Evolutionary conservation across 2,113 vertebrate species (phyloP).

Genomic region (Todiramphus chloris): DNA sequence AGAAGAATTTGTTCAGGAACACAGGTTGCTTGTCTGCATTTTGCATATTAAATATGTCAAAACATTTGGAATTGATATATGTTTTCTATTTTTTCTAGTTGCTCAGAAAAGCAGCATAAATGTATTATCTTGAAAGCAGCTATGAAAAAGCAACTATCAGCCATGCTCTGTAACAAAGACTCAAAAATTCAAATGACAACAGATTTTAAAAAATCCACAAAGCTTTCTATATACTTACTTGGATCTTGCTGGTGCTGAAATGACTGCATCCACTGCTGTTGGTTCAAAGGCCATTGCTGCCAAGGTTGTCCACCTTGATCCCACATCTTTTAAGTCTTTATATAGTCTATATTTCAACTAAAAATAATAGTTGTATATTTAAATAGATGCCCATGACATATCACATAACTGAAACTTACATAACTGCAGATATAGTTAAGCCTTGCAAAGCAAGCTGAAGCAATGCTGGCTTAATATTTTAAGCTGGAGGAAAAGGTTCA

Average conservation of each 20-base stretch:
- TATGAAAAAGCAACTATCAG: background rate
- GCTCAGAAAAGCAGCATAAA: background rate
- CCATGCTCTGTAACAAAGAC: background rate
- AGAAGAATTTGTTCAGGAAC: background rate
- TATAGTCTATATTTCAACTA: slow-evolving; percentile 72
- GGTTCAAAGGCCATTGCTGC: slow-evolving; percentile 99
- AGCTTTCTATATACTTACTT: slow-evolving; percentile 79
- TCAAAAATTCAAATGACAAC: background rate
- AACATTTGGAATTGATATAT: background rate
- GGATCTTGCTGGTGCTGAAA: slow-evolving; percentile 99
- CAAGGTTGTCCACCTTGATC: slow-evolving; percentile 99
- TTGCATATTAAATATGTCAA: background rate
- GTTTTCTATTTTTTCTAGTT: background rate
- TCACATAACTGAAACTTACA: slow-evolving; percentile 59
- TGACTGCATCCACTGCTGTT: slow-evolving; percentile 99
- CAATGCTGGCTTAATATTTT: slow-evolving; percentile 55
- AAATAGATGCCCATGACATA: slow-evolving; percentile 60
- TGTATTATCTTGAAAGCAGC: background rate
- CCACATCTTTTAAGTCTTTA: slow-evolving; percentile 88
- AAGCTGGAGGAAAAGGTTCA: slow-evolving; percentile 51
- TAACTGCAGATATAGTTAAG: slow-evolving; percentile 62
- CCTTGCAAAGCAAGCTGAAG: slow-evolving; percentile 66
- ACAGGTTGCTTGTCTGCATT: background rate
- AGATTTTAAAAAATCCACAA: background rate
- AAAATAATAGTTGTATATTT: slow-evolving; percentile 71